Evolutionary conservation across 2,113 vertebrate genomes (phyloP).

Genomic region (Muntiacus reevesi): DNA sequence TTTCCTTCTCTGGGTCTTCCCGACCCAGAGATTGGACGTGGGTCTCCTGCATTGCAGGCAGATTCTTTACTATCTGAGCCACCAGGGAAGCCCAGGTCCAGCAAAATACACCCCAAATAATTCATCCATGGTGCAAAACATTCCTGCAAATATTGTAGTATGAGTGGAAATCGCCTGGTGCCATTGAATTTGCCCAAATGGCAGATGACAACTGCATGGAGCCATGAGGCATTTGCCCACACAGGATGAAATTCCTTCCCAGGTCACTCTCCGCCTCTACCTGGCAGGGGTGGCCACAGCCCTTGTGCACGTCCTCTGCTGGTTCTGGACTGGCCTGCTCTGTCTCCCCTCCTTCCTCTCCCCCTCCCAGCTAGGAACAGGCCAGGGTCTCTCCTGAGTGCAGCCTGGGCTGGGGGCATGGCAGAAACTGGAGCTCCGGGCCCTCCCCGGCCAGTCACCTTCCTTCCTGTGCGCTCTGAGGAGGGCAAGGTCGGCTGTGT

Average conservation of each 20-base stretch:
- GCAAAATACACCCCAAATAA: not conserved
- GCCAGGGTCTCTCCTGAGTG: not conserved
- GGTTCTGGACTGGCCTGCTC: not conserved
- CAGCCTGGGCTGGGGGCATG: not conserved
- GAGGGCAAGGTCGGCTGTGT: not conserved
- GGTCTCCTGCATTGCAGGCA: not conserved
- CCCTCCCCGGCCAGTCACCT: rapidly evolving
- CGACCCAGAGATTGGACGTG: not conserved
- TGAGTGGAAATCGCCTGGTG: not conserved
- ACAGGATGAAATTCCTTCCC: not conserved
- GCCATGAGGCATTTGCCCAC: not conserved
- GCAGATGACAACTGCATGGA: rapidly evolving
- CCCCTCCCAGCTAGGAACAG: not conserved
- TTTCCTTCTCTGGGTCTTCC: not conserved
- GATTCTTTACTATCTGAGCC: not conserved
- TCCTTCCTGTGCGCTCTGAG: not conserved
- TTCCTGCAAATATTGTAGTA: not conserved
- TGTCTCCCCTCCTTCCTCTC: not conserved
- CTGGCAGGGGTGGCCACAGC: not conserved
- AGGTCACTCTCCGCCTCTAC: not conserved
- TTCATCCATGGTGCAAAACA: not conserved
- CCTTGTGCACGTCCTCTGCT: not conserved
- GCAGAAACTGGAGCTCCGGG: not conserved
- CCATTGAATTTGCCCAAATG: not conserved
- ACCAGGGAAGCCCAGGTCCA: not conserved